Percentiles rank a stretch among this genome's conserved stretches.
Evolutionary conservation across 2,797 vertebrate species (phyloP).

Genomic region (Pitangus sulphuratus): DNA sequence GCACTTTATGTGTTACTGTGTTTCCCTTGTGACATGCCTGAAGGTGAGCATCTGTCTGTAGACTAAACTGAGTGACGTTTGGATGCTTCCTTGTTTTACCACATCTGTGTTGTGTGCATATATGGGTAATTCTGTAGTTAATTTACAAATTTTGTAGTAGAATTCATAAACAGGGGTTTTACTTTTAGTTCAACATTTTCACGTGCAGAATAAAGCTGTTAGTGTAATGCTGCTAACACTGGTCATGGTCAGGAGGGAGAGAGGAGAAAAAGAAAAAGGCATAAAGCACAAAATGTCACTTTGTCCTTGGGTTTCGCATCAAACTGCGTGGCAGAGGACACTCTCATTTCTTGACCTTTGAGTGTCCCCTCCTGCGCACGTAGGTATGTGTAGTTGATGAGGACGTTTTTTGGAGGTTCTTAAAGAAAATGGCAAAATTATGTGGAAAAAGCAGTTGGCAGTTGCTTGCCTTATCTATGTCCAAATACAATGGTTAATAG

Average conservation of each 20-base stretch:
- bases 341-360: neutral
- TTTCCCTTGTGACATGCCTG: neutral
- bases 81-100: neutral
- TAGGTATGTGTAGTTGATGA: neutral
- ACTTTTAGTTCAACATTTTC: neutral
- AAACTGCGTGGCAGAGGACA: neutral
- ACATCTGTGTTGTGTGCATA: neutral
- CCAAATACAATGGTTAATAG: neutral
- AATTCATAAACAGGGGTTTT: neutral
- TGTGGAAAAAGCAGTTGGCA: neutral
- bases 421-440: neutral
- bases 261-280: neutral
- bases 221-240: neutral
- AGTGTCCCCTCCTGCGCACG: neutral
- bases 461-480: neutral
- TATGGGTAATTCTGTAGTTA: neutral
- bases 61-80: accelerated
- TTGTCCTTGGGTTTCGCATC: neutral
- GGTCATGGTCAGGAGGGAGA: neutral
- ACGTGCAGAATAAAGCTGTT: neutral
- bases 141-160: neutral
- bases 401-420: neutral
- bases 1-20: accelerated
- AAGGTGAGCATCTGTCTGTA: neutral
- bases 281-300: neutral